These are phyloP conservation scores for Cirrhinus molitorella DNA, from an alignment of 2,797 vertebrate species.

Conservation along the genomic window DNA sequence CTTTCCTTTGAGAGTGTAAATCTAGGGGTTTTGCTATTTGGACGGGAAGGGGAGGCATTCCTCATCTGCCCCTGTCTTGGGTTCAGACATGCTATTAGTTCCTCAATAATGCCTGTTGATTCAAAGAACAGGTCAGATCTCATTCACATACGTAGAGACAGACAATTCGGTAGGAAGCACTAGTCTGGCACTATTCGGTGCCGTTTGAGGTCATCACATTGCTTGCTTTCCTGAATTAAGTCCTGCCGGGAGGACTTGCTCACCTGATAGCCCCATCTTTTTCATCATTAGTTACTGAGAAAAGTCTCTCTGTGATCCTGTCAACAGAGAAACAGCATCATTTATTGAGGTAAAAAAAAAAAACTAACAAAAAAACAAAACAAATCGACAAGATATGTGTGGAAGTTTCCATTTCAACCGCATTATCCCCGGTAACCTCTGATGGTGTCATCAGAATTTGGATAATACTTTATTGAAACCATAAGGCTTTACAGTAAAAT, in stretches of 20 bases:
- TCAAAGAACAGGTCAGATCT: constrained; percentile 72
- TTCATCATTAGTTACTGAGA: constrained; percentile 74
- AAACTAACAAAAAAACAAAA: constrained; percentile 44
- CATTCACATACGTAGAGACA: constrained; percentile 74
- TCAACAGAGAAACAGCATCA: constrained; percentile 81
- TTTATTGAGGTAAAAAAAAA: constrained; percentile 84
- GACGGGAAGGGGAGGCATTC: constrained; percentile 66
- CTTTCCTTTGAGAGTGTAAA: constrained; percentile 71
- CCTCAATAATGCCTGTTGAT: constrained; percentile 73
- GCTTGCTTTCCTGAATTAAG: constrained; percentile 75
- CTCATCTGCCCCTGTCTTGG: constrained; percentile 68
- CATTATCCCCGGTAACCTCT: constrained; percentile 66
- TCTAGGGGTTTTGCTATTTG: constrained; percentile 73
- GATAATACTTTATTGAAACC: constrained; percentile 97
- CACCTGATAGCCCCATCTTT: constrained; percentile 58
- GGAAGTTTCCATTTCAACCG: constrained; percentile 71
- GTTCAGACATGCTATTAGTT: constrained; percentile 68
- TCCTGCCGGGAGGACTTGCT: constrained; percentile 66
- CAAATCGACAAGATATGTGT: constrained; percentile 35
- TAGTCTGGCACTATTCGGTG: constrained; percentile 81
- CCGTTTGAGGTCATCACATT: constrained; percentile 69
- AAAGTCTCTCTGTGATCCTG: constrained; percentile 76
- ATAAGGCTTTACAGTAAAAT: constrained; percentile 99
- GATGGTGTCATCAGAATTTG: constrained; percentile 98
- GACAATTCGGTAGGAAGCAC: constrained; percentile 79